Evolutionary conservation across 1,140 invertebrate species (phyloP).

Genomic region (Bombus pascuorum): DNA sequence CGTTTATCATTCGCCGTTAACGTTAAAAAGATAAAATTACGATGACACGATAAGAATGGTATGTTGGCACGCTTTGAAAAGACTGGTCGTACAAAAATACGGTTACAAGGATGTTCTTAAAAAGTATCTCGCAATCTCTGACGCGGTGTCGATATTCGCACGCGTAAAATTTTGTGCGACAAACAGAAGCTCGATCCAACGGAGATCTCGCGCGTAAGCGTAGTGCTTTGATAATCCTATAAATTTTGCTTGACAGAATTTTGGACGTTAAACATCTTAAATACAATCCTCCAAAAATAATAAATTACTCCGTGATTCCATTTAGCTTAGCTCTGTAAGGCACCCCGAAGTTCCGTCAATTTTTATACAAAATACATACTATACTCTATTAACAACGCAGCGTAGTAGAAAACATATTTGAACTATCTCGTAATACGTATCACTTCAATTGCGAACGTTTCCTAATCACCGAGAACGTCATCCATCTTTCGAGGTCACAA

Average conservation of each 20-base stretch:
- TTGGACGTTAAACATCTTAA: conserved; percentile 6
- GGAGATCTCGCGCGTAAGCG: not conserved
- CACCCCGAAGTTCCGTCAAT: conserved; percentile 25
- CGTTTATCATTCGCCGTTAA: conserved; percentile 59
- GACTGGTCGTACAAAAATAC: conserved; percentile 50
- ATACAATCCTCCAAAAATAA: conserved; percentile 39
- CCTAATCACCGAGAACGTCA: conserved; percentile 42
- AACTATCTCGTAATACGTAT: conserved; percentile 22
- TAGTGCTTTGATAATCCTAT: conserved; percentile 5
- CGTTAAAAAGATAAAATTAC: conserved; percentile 26
- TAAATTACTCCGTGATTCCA: conserved; percentile 44
- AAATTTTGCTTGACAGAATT: conserved; percentile 24
- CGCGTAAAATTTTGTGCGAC: not conserved
- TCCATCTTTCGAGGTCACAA: conserved; percentile 8
- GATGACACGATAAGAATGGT: conserved; percentile 38
- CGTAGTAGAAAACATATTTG: conserved; percentile 16
- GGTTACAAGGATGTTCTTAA: conserved; percentile 2
- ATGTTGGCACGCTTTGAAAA: conserved; percentile 59
- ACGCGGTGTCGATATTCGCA: not conserved
- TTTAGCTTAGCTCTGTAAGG: conserved; percentile 41
- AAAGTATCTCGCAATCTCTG: conserved; percentile 33
- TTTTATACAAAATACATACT: conserved; percentile 31
- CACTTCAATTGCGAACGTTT: conserved; percentile 26
- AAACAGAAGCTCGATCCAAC: not conserved
- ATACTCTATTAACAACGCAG: conserved; percentile 1